phyloP scores from a whole-genome alignment of 2,888 invertebrate genomes.

The Drosophila demipolita region DNA sequence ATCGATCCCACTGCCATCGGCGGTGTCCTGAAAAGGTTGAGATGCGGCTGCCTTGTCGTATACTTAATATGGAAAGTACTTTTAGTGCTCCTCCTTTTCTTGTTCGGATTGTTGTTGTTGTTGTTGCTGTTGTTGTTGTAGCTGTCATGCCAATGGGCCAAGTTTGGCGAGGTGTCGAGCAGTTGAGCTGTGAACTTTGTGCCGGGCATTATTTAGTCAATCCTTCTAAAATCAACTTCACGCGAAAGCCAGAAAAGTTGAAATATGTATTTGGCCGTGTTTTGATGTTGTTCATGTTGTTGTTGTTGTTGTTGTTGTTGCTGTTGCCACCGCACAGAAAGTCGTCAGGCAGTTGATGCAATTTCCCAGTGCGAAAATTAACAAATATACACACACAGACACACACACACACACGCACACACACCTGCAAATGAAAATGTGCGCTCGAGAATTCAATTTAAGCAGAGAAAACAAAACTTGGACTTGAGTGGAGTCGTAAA shows the following conservation, averaged over 20 bases:
- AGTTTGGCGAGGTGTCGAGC: conserved; percentile 9
- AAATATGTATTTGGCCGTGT: conserved; percentile 40
- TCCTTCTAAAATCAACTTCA: conserved; percentile 14
- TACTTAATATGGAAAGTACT: conserved; percentile 26
- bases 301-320: conserved; percentile 11
- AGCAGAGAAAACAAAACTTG: conserved; percentile 53
- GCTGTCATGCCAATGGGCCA: conserved; percentile 13
- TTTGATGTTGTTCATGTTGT: conserved; percentile 28
- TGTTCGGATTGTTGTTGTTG: background rate
- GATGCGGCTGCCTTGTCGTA: conserved; percentile 43
- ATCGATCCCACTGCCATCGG: conserved; percentile 33
- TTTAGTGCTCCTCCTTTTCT: background rate
- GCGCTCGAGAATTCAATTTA: conserved; percentile 75
- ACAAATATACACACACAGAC: conserved; percentile 59
- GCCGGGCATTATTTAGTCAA: conserved; percentile 7
- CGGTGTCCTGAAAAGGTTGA: conserved; percentile 17
- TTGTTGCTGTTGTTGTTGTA: background rate
- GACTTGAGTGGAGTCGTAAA: background rate
- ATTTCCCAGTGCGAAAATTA: conserved; percentile 75
- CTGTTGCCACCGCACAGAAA: conserved; percentile 42
- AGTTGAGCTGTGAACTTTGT: conserved; percentile 13
- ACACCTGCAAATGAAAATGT: conserved; percentile 54
- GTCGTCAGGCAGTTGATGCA: conserved; percentile 70
- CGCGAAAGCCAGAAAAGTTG: conserved; percentile 30
- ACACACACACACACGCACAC: conserved; percentile 22